Conservation (phyloP, 2,113 vertebrate species). For the Tenebrosternarchus preto region DNA sequence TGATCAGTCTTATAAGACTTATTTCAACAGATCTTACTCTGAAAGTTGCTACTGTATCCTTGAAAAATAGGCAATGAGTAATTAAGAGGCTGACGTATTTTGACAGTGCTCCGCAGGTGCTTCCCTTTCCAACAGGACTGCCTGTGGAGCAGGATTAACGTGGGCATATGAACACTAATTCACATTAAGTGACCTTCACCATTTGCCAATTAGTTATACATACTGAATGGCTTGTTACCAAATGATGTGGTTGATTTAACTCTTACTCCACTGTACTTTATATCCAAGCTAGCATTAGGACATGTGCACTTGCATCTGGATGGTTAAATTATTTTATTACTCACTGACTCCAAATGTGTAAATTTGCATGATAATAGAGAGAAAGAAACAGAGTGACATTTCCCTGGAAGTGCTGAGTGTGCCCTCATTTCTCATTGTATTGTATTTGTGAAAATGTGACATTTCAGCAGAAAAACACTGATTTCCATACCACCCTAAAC, state of each 20-base stretch:
- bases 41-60: slow-evolving; percentile 9
- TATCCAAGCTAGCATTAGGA: background rate
- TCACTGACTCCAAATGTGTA: background rate
- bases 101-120: slow-evolving; percentile 50
- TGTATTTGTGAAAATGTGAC: slow-evolving; percentile 48
- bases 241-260: background rate
- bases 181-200: slow-evolving; percentile 67
- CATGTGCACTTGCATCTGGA: no score
- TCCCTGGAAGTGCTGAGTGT: slow-evolving; percentile 30
- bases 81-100: slow-evolving; percentile 46
- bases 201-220: slow-evolving; percentile 25
- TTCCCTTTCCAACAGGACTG: slow-evolving; percentile 33
- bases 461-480: slow-evolving; percentile 28
- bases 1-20: background rate
- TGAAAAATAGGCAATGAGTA: slow-evolving; percentile 21
- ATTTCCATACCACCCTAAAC: slow-evolving; percentile 30
- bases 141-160: slow-evolving; percentile 48
- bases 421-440: slow-evolving; percentile 22
- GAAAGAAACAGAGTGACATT: background rate
- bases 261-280: background rate
- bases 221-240: slow-evolving; percentile 3
- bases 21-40: background rate
- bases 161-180: slow-evolving; percentile 56
- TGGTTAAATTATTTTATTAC: background rate
- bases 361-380: slow-evolving; percentile 14